Evolutionary conservation across 2,113 vertebrate species (phyloP), one percentile per base, ranked within the genome.

Genomic region (Hyla sarda): DNA sequence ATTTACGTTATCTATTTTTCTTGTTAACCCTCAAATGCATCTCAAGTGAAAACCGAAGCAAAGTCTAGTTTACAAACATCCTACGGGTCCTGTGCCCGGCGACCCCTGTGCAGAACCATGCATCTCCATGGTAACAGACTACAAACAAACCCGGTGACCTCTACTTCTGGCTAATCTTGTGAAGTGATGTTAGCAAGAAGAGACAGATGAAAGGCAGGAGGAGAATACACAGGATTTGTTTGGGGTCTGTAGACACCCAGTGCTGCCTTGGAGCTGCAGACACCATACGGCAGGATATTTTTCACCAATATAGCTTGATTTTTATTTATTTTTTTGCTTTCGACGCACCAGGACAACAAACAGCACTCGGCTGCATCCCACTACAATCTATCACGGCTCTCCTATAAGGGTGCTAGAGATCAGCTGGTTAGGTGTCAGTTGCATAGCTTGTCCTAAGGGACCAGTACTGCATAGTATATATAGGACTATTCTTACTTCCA

Each of bases 391-490:
- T 65, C 4, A 19, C 21, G 19, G 28, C 13, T n/a, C 25, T 9
- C n/a, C 28, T 4, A 16, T 30, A 65, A 16, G 11, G 28, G 28
- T 77, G 37, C 41, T 72, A 11, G 19, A 41, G 45, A 25, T 74
- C 37, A 74, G 32, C 19, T 28, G 34, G 78, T 62, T 28, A 25
- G 54, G 23, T 45, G 76, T 41, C 50, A 16, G 6, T 81, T 81
- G 78, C 78, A 81, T 81, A 81, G 78, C 13, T 47, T 65, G 56
- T 30, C 72, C 50, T 82, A n/a, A 34, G 60, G 60, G 52, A 41
- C 56, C 75, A 45, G 62, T 30, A 34, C 85, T 87, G 85, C 85
- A 87, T 87, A 87, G 78, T 82, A 74, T 23, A n/a, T 23, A n/a
- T 25, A 81, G 67, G 67, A 41, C 34, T 41, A 34, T 69, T 21